phyloP scores from a whole-genome alignment of 2,888 invertebrate genomes.

The Glyphotaelius pellucidus region DNA sequence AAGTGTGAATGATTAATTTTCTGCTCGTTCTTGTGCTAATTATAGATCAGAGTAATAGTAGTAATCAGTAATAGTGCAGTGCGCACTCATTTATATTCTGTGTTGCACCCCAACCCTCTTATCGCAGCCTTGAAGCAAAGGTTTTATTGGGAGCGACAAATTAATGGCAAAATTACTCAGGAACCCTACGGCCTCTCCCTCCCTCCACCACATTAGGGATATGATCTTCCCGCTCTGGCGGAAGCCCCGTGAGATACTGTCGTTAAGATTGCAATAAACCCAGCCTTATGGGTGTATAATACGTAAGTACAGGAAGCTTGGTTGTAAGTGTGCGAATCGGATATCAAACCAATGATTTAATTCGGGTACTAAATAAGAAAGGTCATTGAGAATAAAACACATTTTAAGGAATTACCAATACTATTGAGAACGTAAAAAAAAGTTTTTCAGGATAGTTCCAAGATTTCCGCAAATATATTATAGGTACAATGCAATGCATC shows the following conservation, averaged over 20 bases:
- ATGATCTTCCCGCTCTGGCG: constrained; percentile 32
- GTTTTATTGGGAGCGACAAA: constrained; percentile 65
- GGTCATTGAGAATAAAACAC: not conserved
- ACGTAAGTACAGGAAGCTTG: not conserved
- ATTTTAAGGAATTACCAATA: not conserved
- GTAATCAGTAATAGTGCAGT: not conserved
- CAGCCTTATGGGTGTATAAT: constrained; percentile 16
- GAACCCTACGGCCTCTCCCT: constrained; percentile 50
- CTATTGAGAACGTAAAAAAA: no score
- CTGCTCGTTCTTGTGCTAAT: not conserved
- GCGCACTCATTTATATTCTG: not conserved
- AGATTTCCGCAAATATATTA: no score
- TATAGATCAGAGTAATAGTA: not conserved
- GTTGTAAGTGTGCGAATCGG: not conserved
- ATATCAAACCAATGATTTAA: not conserved
- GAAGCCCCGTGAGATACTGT: constrained; percentile 63
- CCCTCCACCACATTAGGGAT: constrained; percentile 15
- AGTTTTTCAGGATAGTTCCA: no score
- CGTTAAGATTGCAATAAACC: constrained; percentile 65
- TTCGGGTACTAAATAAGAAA: not conserved
- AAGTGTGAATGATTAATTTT: not conserved
- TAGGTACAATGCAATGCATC: no score
- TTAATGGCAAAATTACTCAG: constrained; percentile 65
- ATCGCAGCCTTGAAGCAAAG: constrained; percentile 49
- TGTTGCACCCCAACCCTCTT: constrained; percentile 28